These are phyloP conservation scores for Lepilemur ruficaudatus DNA, from an alignment of 2,797 vertebrate species.

Conservation along the genomic window DNA sequence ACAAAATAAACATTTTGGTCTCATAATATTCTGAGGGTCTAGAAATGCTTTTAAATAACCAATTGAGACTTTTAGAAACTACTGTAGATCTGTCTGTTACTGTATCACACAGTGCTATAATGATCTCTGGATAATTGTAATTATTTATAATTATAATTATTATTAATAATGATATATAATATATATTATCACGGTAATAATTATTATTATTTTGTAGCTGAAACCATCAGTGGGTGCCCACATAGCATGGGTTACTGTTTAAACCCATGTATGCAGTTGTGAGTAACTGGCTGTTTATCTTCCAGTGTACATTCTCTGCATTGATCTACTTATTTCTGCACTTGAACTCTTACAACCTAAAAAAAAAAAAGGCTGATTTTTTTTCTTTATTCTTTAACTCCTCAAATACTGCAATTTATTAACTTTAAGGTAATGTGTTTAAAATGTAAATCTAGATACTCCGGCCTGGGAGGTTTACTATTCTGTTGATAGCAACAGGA, in stretches of 20 bases:
- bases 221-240: not conserved
- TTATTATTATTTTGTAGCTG: not conserved
- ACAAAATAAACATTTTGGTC: constrained; percentile 44
- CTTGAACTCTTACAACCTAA: not conserved
- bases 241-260: not conserved
- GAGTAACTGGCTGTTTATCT: not conserved
- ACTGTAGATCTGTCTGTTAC: not conserved
- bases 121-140: not conserved
- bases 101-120: not conserved
- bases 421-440: not conserved
- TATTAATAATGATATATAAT: not conserved
- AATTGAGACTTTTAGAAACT: constrained; percentile 22
- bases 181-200: not conserved
- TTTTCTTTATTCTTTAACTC: not conserved
- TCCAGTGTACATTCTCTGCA: not conserved
- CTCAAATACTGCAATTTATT: not conserved
- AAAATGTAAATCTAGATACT: not conserved
- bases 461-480: not conserved
- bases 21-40: constrained; percentile 31
- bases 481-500: not conserved
- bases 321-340: not conserved
- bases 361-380: not conserved
- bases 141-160: not conserved
- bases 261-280: not conserved
- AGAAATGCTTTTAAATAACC: constrained; percentile 30